Conservation (phyloP, 2,113 vertebrate genomes). For the Xiphophorus couchianus region DNA sequence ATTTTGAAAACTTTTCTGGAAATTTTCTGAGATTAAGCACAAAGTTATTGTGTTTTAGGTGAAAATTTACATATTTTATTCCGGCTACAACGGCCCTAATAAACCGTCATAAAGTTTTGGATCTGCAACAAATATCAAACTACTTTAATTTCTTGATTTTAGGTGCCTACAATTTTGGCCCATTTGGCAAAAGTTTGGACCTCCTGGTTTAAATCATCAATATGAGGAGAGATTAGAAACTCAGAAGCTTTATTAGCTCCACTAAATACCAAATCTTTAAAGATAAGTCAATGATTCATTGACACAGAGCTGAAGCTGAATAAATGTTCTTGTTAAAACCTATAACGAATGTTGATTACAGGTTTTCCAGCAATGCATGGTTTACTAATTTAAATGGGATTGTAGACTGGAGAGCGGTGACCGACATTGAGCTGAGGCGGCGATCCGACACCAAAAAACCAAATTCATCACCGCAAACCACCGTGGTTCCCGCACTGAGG, state of each 20-base stretch:
- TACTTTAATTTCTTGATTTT: no score
- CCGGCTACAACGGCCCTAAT: no score
- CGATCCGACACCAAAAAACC: conserved; percentile 32
- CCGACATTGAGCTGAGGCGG: conserved; percentile 15
- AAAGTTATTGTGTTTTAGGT: no score
- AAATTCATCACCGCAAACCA: conserved; percentile 52
- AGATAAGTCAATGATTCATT: background rate
- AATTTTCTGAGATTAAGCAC: no score
- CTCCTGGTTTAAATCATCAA: no score
- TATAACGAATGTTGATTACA: background rate
- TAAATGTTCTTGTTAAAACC: background rate
- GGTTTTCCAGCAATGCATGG: background rate
- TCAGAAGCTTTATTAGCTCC: background rate
- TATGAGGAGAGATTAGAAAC: background rate
- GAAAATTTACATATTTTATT: no score
- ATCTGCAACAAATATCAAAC: no score
- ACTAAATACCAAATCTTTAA: background rate
- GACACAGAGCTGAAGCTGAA: background rate
- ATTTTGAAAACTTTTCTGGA: no score
- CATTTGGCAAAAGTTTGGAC: no score
- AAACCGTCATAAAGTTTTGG: no score
- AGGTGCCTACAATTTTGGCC: no score
- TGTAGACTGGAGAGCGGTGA: background rate
- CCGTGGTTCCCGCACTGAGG: conserved; percentile 31
- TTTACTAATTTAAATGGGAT: background rate